Conservation (phyloP, 2,797 vertebrate species). For the Tiaroga cobitis region DNA sequence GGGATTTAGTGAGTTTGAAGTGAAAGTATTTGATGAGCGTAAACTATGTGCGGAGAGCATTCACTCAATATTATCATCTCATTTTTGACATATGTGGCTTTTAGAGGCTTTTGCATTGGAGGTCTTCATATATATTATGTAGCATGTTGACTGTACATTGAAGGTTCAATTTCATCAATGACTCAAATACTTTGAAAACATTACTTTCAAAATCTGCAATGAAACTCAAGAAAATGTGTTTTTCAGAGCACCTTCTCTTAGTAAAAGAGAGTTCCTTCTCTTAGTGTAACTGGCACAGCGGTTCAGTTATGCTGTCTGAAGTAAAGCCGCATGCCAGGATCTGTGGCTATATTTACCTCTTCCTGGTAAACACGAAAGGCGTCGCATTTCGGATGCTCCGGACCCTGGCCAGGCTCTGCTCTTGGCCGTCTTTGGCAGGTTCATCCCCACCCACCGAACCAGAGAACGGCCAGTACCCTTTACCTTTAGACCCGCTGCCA, state of each 20-base stretch:
- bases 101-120: no score
- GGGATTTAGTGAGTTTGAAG: no score
- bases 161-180: background rate
- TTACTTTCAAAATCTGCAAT: background rate
- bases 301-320: background rate
- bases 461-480: slow-evolving; percentile 93
- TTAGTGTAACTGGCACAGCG: background rate
- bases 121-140: no score
- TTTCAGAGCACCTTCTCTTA: background rate
- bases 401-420: slow-evolving; percentile 84
- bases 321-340: background rate
- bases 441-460: slow-evolving; percentile 81
- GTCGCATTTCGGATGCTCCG: slow-evolving; percentile 82
- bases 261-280: no score
- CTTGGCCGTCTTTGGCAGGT: slow-evolving; percentile 79
- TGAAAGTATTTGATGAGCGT: no score
- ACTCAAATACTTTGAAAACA: background rate
- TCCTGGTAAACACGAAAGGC: slow-evolving; percentile 92
- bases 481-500: slow-evolving; percentile 90
- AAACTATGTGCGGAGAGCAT: no score
- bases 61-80: no score
- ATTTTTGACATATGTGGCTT: no score
- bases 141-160: no score
- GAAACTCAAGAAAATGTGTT: background rate
- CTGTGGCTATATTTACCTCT: slow-evolving; percentile 80